phyloP scores from a whole-genome alignment of 2,888 invertebrate genomes.

The Scrobipalpa atriplicella region DNA sequence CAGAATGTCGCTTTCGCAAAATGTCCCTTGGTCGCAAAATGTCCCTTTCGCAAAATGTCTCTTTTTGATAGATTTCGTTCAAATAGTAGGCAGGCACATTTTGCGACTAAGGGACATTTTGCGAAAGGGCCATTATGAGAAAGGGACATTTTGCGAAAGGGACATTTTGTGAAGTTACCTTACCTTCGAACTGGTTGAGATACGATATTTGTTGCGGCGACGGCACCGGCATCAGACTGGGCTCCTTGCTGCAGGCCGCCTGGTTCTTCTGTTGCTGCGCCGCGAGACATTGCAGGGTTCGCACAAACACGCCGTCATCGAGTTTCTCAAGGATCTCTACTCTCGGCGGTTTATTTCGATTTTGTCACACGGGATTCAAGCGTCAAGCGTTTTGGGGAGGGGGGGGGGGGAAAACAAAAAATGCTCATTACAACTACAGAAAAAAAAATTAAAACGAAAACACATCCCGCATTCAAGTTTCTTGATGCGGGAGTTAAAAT shows the following conservation, averaged over 20 bases:
- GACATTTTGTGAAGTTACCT: too few relatives aligned
- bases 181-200: conserved; percentile 95
- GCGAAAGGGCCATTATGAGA: too few relatives aligned
- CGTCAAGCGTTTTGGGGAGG: conserved; percentile 79
- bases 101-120: too few relatives aligned
- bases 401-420: conserved; percentile 77
- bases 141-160: too few relatives aligned
- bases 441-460: conserved; percentile 60
- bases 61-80: too few relatives aligned
- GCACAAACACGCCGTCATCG: conserved; percentile 80
- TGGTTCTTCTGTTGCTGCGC: conserved; percentile 79
- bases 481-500: conserved; percentile 30
- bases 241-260: conserved; percentile 85
- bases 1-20: too few relatives aligned
- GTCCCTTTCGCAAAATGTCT: too few relatives aligned
- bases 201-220: conserved; percentile 98
- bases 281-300: conserved; percentile 81
- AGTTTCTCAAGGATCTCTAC: conserved; percentile 79
- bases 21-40: too few relatives aligned
- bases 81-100: too few relatives aligned
- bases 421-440: conserved; percentile 83
- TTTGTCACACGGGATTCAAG: conserved; percentile 79
- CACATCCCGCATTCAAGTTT: not conserved
- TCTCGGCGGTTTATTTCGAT: conserved; percentile 51
- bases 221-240: conserved; percentile 97